Base-by-base conservation (phyloP, 2,797 vertebrate species). In the Rallus crepitans region DNA sequence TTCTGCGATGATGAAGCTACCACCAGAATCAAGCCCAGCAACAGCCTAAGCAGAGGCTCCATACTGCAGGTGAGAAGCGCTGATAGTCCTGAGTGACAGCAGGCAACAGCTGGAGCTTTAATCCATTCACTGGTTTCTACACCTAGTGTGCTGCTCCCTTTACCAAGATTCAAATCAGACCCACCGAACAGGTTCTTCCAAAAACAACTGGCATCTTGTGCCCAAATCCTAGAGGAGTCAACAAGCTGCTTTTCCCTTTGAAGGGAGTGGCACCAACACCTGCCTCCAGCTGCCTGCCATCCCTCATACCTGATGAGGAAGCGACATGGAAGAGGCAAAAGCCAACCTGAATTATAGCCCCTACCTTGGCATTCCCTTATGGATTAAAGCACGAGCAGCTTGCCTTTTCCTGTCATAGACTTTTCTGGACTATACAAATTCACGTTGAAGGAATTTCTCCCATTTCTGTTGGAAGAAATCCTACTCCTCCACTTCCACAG, bases 101-200 rank as follows among this genome's bases (percentile, higher is more conserved):
- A 63, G n/a, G 16, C n/a, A 60, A 11, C 18, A 35, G n/a, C 63
- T 39, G 60, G 89, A 83, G 37, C 89, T 70, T 66, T 33, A 66
- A 66, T 52, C 63, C 48, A 5, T 71, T 65, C n/a, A 27, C 52
- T 35, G 8, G 11, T 55, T 92, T 94, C 66, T 93, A 90, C 42
- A 80, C 17, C 2, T 15, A 83, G 11, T 18, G 24, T 57, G 53
- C 96, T 69, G 87, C 90, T 96, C 69, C 92, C 87, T 87, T 64
- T 57, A 92, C 94, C 78, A 81, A 96, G 96, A 94, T 86, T 77
- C 89, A 81, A 42, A 81, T 85, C 33, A 24, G 33, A 95, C 91
- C 88, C 87, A 97, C 91, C 82, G 18, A 90, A 93, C 95, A 79
- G 87, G 95, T 97, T 97, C 77, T 90, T 85, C 85, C 48, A 56